phyloP scores from a whole-genome alignment of 1,140 invertebrate species.

The Augochlora pura region DNA sequence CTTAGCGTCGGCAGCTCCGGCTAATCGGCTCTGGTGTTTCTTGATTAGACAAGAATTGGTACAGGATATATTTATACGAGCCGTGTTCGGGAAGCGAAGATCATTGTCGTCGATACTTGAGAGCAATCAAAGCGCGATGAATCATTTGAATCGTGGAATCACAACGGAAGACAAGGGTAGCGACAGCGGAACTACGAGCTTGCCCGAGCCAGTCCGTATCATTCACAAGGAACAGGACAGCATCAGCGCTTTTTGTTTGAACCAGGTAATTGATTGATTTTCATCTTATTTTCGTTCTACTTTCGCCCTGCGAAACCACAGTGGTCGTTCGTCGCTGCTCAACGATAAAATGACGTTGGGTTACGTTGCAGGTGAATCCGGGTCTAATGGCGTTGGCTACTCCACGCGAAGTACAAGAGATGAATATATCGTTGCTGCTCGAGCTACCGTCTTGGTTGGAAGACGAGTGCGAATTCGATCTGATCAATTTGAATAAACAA shows the following conservation, averaged over 20 bases:
- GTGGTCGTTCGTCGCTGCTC: too few relatives aligned
- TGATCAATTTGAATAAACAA: conserved; percentile 92
- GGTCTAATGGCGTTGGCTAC: conserved; percentile 95
- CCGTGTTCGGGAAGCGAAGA: conserved; percentile 92
- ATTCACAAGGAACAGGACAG: conserved; percentile 99
- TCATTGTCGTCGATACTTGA: conserved; percentile 79
- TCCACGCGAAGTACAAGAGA: conserved; percentile 97
- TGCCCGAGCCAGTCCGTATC: conserved; percentile 93
- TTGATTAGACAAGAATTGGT: conserved; percentile 95
- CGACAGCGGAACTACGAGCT: conserved; percentile 78
- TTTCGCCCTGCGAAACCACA: background rate
- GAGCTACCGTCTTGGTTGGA: conserved; percentile 95
- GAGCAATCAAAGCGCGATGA: conserved; percentile 72
- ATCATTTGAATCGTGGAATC: conserved; percentile 72
- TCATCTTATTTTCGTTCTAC: too few relatives aligned
- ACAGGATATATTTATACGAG: conserved; percentile 97
- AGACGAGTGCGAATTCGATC: conserved; percentile 97
- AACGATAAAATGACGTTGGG: background rate
- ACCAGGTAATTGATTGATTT: conserved; percentile 83
- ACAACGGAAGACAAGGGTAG: conserved; percentile 77
- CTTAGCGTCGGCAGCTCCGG: conserved; percentile 88
- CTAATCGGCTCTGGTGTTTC: conserved; percentile 95
- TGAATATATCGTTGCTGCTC: conserved; percentile 94
- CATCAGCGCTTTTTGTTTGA: conserved; percentile 98
- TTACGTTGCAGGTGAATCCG: conserved; percentile 84